Base-by-base conservation (phyloP, 2,888 invertebrate species). In the Strigamia maritima region DNA sequence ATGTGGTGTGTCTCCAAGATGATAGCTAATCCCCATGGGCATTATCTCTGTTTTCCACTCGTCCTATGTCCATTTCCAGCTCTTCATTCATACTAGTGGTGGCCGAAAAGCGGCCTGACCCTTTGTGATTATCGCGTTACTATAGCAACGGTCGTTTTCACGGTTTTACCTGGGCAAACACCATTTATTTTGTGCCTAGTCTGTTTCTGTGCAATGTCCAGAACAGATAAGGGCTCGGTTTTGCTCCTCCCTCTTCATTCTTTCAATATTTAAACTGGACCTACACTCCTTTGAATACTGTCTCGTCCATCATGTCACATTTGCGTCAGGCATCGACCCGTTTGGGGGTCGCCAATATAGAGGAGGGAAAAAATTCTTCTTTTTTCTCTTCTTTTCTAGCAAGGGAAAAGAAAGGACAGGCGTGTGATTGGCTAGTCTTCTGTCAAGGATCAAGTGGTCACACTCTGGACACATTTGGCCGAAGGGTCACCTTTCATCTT, bases 91-190 rank as follows among this genome's bases (percentile, higher is more conserved):
- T 49, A 3, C 49, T 10, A 49, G 49, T 49, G 49, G 49, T 49
- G 49, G 49, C 49, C 49, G 49, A 10, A 49, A 49, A 49, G 16
- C n/a, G 49, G 49, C 49, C 49, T 49, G 49, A 49, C 49, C 49
- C 49, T 49, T 49, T 26, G 70, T 22, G 24, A 26, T 70, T 70
- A 26, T 26, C 70, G 28, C 70, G 70, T 70, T 22, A 28, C 75
- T 24, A 28, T 75, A 31, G 31, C 31, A 19, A 24, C 75, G 38
- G 24, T 70, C 70, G 28, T 70, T 28, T 70, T 28, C 70, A 12
- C 75, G 75, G 75, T 75, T 75, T 75, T 75, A 75, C 75, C 75
- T 75, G 75, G 38, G 35, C 75, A 75, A 75, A 75, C 75, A 75
- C 38, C 75, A 75, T 75, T 75, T 35, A 75, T 75, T 35, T 31